phyloP scores from a whole-genome alignment of 30 jellyfish, hydroid and myxozoan species.

The Sanderia malayensis region DNA sequence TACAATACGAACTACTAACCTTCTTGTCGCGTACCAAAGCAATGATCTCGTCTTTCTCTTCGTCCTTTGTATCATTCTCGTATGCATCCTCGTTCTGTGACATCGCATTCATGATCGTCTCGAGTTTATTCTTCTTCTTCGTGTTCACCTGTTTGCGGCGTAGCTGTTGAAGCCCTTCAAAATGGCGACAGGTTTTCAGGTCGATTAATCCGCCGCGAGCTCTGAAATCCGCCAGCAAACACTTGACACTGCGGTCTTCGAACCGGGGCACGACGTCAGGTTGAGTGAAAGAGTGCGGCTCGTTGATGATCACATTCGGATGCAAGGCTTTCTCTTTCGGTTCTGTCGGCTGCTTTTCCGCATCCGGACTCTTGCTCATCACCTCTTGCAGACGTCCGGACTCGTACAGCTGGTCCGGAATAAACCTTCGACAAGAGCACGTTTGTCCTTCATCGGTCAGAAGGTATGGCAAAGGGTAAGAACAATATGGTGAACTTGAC shows the following conservation, averaged over 20 bases:
- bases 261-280: constrained; percentile 71
- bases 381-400: constrained; percentile 55
- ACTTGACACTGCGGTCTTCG: constrained; percentile 36
- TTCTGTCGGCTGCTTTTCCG: background rate
- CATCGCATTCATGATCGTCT: constrained; percentile 16
- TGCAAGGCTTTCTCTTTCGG: constrained; percentile 14
- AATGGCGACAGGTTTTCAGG: constrained; percentile 73
- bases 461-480: constrained; percentile 77
- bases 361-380: background rate
- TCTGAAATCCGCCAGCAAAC: constrained; percentile 75
- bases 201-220: constrained; percentile 95
- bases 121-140: constrained; percentile 4
- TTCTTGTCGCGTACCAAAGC: constrained; percentile 20
- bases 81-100: constrained; percentile 7
- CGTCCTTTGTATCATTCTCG: constrained; percentile 14
- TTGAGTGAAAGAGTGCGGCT: constrained; percentile 81
- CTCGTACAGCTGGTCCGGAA: constrained; percentile 78
- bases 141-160: constrained; percentile 55
- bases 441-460: constrained; percentile 72
- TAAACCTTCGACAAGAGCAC: constrained; percentile 66
- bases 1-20: no score
- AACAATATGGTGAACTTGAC: constrained; percentile 91
- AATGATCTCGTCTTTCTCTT: constrained; percentile 11
- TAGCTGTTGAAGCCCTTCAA: constrained; percentile 51
- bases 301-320: constrained; percentile 60